phyloP scores from a whole-genome alignment of 1,140 invertebrate species.

The Drosophila biarmipes region DNA sequence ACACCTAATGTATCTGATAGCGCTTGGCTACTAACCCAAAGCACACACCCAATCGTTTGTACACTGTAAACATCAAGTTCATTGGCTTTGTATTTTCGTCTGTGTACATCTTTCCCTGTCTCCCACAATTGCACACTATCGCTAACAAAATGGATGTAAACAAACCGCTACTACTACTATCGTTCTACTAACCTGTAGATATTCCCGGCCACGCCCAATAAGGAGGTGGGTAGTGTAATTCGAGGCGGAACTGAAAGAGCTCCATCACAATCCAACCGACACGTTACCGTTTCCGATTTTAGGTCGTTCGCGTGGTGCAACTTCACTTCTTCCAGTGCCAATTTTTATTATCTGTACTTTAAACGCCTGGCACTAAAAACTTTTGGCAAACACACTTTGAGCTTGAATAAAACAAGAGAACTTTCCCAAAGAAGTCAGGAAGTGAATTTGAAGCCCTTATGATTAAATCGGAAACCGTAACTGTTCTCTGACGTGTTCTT shows the following conservation, averaged over 20 bases:
- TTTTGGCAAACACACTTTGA: too few species aligned
- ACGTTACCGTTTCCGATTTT: conserved; percentile 4
- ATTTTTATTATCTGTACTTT: too few species aligned
- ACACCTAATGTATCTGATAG: not conserved
- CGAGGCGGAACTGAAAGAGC: not conserved
- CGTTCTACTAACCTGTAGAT: conserved; percentile 68
- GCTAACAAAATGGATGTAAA: conserved; percentile 40
- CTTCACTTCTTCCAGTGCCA: not conserved
- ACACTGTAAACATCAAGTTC: conserved; percentile 18
- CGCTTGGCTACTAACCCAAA: conserved; percentile 2
- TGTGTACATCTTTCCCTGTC: conserved; percentile 49
- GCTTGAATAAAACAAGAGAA: too few species aligned
- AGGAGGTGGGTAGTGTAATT: conserved; percentile 73
- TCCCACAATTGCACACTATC: conserved; percentile 52
- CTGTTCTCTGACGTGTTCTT: not conserved
- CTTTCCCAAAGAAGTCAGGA: not conserved
- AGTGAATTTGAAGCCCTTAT: not conserved
- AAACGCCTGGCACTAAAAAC: too few species aligned
- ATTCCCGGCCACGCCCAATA: conserved; percentile 83
- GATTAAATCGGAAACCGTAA: not conserved
- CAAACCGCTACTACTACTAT: conserved; percentile 35
- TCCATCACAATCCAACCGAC: not conserved
- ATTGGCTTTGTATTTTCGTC: conserved; percentile 48
- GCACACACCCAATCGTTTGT: conserved; percentile 15
- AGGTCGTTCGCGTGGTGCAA: not conserved